A percentile compares a stretch with the other conserved stretches of the same genome.
Evolutionary conservation across 2,888 invertebrate species (phyloP).

Genomic region (Acronicta psi): DNA sequence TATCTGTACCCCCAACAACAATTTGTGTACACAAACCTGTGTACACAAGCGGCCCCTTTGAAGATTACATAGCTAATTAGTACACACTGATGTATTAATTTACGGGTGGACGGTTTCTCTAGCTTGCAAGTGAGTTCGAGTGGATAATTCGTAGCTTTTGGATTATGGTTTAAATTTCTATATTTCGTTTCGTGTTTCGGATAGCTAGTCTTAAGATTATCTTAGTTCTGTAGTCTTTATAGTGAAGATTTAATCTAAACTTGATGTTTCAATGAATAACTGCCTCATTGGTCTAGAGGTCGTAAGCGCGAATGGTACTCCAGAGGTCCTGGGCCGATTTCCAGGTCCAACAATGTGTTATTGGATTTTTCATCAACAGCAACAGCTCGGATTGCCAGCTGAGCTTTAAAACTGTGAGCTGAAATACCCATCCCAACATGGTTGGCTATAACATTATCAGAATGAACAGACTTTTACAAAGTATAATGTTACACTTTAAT

Average conservation of each 20-base stretch:
- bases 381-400: no score
- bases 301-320: no score
- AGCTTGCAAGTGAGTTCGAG: constrained; percentile 68
- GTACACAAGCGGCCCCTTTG: constrained; percentile 49
- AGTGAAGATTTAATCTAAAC: not conserved
- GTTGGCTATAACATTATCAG: no score
- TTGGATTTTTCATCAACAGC: no score
- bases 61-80: constrained; percentile 68
- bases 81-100: constrained; percentile 70
- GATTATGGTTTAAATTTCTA: constrained; percentile 33
- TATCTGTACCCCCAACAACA: constrained; percentile 38
- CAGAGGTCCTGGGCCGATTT: no score
- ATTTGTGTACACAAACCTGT: constrained; percentile 30
- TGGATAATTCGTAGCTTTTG: constrained; percentile 57
- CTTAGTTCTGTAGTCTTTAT: not conserved
- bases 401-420: no score
- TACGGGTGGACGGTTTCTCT: constrained; percentile 64
- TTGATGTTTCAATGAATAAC: not conserved
- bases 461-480: no score
- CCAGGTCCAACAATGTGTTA: no score
- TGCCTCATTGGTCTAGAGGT: no score
- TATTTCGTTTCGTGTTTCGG: not conserved
- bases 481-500: no score
- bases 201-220: not conserved
- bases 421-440: no score